Base-by-base conservation (phyloP, 2,113 vertebrate species). In the Elephas maximus region DNA sequence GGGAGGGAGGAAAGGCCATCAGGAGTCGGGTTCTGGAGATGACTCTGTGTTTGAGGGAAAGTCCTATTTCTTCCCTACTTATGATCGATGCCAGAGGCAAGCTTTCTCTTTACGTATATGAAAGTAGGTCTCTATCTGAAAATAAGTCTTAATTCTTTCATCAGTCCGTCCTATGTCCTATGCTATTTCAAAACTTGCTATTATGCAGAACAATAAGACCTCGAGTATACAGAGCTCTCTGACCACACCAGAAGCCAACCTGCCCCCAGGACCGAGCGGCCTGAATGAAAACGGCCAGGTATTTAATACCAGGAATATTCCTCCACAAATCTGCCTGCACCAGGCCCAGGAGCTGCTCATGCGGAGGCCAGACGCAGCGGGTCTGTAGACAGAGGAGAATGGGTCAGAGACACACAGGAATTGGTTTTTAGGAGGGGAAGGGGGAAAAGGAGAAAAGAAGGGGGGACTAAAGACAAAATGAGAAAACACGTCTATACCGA, bases 321-420 rank as follows among this genome's bases (percentile, higher is more conserved):
- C 60, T 53, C 37, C 23, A 8, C 11, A 3, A 1, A 11, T 11
- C 26, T 60, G 4, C 7, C 26, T 3, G 17, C 3, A 11, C 17
- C 1, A 0, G 67, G 67, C n/a, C 45, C n/a, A 4, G 84, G 88
- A 63, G 23, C 1, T 3, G 20, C 1, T 3, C 15, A 18, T 28
- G 0, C 2, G 67, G 41, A n/a, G 44, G 44, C 17, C 18, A 7
- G 45, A 69, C 2, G 6, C 1, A 1, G 4, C 0, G 0, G 5
- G n/a, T 51, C 74, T 45, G 3, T 0, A 10, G 21, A 24, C 5
- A 12, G n/a, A 82, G 18, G 30, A 71, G 5, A 48, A 57, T 9
- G 71, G 21, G 28, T 18, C 2, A 41, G n/a, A 65, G 51, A 53
- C 45, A 15, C 0, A 14, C 60, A 51, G 37, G 26, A 57, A 80